Conservation (phyloP, 2,888 invertebrate species). For the Eupithecia exiguata region DNA sequence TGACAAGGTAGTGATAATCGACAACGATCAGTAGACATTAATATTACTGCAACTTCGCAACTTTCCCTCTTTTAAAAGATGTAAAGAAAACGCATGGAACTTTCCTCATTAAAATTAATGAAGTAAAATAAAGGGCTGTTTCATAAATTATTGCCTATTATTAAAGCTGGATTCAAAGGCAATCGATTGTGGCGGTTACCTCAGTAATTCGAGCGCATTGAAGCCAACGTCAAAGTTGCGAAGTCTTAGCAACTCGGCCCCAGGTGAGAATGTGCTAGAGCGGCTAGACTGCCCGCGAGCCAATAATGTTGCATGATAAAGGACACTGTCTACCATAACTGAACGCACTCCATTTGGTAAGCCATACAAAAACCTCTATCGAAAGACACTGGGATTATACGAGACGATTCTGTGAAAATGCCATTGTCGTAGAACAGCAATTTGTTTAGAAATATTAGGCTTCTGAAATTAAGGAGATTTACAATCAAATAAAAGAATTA, state of each 20-base stretch:
- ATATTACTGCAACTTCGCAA: not conserved
- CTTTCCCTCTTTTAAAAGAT: not conserved
- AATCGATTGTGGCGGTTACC: slow-evolving; percentile 68
- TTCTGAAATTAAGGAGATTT: too few species aligned
- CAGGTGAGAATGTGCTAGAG: slow-evolving; percentile 84
- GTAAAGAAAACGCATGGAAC: slow-evolving; percentile 4
- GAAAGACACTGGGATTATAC: not conserved
- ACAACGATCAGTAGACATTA: not conserved
- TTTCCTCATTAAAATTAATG: slow-evolving; percentile 2
- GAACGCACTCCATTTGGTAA: not conserved
- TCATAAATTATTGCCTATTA: slow-evolving; percentile 5
- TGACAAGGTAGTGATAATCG: slow-evolving; percentile 3
- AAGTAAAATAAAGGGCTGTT: slow-evolving; percentile 3
- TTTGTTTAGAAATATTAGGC: not conserved
- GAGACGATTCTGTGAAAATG: not conserved
- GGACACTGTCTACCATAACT: slow-evolving; percentile 1
- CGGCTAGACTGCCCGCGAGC: slow-evolving; percentile 79
- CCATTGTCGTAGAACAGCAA: not conserved
- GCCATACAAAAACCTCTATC: not conserved
- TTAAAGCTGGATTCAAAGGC: slow-evolving; percentile 52
- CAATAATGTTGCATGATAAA: slow-evolving; percentile 60
- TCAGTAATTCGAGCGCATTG: slow-evolving; percentile 68
- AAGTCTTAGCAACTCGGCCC: slow-evolving; percentile 81
- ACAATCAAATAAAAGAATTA: too few species aligned
- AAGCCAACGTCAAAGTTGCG: slow-evolving; percentile 75